A percentile compares a stretch with the other conserved stretches of the same genome.
Conservation (phyloP, 2,797 vertebrate genomes). For the Sebastes aleutianus region DNA sequence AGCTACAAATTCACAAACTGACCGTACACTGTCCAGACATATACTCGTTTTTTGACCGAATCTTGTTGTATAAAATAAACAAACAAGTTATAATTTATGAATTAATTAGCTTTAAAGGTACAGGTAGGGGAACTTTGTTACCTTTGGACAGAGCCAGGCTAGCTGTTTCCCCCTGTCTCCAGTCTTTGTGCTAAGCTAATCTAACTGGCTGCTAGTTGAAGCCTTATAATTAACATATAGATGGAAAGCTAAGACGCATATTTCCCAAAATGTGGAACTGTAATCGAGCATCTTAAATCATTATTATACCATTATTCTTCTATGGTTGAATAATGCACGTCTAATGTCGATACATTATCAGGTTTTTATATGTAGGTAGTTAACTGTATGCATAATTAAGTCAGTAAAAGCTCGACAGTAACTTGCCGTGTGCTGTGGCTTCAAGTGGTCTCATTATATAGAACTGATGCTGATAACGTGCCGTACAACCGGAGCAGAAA, state of each 20-base stretch:
- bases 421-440: neutral
- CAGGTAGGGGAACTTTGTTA: too few relatives aligned
- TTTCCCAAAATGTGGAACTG: neutral
- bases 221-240: too few relatives aligned
- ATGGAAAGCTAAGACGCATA: accelerated
- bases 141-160: too few relatives aligned
- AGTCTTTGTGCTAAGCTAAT: too few relatives aligned
- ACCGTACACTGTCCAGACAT: too few relatives aligned
- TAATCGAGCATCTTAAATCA: neutral
- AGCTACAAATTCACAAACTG: too few relatives aligned
- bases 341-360: neutral
- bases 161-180: too few relatives aligned
- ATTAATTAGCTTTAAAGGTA: too few relatives aligned
- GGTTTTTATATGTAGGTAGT: neutral
- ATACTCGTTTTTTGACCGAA: too few relatives aligned
- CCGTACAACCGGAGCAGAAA: neutral
- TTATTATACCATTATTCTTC: neutral
- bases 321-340: neutral
- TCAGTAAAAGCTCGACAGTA: neutral
- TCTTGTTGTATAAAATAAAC: too few relatives aligned
- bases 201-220: too few relatives aligned
- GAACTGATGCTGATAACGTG: neutral
- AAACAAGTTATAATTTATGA: too few relatives aligned
- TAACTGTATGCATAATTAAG: neutral
- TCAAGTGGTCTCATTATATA: neutral